These are phyloP conservation scores for Ectobius pallidus DNA, from an alignment of 2,888 invertebrate species.

Conservation along the genomic window DNA sequence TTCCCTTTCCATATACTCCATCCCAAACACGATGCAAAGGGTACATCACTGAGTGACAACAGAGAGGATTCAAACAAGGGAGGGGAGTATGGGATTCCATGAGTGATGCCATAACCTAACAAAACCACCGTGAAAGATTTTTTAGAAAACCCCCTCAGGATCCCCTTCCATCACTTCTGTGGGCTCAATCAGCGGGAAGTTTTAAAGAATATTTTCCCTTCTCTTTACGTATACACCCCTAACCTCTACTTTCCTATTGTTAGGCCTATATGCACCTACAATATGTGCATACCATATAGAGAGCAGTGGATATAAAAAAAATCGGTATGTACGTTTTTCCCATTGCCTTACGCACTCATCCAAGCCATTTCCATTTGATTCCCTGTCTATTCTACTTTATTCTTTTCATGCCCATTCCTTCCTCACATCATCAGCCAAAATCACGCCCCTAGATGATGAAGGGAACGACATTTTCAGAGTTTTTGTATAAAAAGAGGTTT, in stretches of 20 bases:
- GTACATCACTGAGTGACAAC: conserved; percentile 34
- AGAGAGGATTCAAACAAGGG: too few species aligned
- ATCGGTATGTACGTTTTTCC: neutral
- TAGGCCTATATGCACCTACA: conserved; percentile 16
- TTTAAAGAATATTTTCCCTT: conserved; percentile 33
- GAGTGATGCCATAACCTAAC: conserved; percentile 29
- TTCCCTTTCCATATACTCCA: too few species aligned
- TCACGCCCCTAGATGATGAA: conserved; percentile 11
- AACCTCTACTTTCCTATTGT: conserved; percentile 11
- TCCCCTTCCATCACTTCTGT: conserved; percentile 29
- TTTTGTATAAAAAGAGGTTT: conserved; percentile 14
- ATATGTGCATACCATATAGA: conserved; percentile 20
- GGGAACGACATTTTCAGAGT: neutral
- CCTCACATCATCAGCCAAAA: conserved; percentile 2
- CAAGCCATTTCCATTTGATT: neutral
- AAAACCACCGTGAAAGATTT: conserved; percentile 40
- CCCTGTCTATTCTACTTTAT: neutral
- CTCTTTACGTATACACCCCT: conserved; percentile 19
- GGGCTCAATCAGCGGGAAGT: conserved; percentile 38
- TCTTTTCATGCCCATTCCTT: neutral
- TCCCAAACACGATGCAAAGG: neutral
- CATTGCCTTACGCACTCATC: too few species aligned
- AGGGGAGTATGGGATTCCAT: too few species aligned
- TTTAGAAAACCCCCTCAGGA: conserved; percentile 16
- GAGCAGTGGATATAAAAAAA: neutral